A percentile compares a stretch with the other conserved stretches of the same genome.
Conservation (phyloP, 2,113 vertebrate genomes). For the Nannobrachium achirus region DNA sequence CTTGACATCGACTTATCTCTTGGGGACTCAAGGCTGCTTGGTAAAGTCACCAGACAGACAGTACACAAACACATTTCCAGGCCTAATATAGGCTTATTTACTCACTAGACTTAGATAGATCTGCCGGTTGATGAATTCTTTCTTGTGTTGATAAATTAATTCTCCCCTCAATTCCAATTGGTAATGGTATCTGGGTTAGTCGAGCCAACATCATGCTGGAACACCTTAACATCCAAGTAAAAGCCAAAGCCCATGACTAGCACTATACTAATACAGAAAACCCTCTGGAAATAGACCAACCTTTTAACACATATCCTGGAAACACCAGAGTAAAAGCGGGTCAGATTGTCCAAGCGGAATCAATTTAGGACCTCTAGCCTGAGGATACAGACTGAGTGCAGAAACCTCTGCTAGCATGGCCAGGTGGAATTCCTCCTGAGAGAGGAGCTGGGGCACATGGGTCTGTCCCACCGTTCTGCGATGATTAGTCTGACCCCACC, state of each 20-base stretch:
- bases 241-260: too few relatives aligned
- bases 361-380: slow-evolving; percentile 33
- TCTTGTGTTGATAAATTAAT: not conserved
- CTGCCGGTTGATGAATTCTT: slow-evolving; percentile 28
- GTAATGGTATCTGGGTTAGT: slow-evolving; percentile 18
- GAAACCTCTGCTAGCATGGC: slow-evolving; percentile 36
- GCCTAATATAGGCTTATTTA: slow-evolving; percentile 26
- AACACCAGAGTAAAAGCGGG: not conserved
- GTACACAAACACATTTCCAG: slow-evolving; percentile 28
- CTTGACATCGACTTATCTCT: slow-evolving; percentile 43
- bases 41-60: slow-evolving; percentile 14
- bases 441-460: slow-evolving; percentile 19
- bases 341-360: slow-evolving; percentile 21
- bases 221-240: too few relatives aligned
- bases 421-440: slow-evolving; percentile 7
- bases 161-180: slow-evolving; percentile 18
- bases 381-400: slow-evolving; percentile 4
- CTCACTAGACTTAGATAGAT: slow-evolving; percentile 29
- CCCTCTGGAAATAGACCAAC: too few relatives aligned
- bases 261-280: too few relatives aligned
- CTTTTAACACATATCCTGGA: not conserved
- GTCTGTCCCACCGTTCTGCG: slow-evolving; percentile 27
- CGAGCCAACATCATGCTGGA: not conserved
- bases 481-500: slow-evolving; percentile 46
- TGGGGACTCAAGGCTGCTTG: slow-evolving; percentile 25